Evolutionary conservation across 2,113 vertebrate species (phyloP).

Genomic region (Mormyrus lacerda): DNA sequence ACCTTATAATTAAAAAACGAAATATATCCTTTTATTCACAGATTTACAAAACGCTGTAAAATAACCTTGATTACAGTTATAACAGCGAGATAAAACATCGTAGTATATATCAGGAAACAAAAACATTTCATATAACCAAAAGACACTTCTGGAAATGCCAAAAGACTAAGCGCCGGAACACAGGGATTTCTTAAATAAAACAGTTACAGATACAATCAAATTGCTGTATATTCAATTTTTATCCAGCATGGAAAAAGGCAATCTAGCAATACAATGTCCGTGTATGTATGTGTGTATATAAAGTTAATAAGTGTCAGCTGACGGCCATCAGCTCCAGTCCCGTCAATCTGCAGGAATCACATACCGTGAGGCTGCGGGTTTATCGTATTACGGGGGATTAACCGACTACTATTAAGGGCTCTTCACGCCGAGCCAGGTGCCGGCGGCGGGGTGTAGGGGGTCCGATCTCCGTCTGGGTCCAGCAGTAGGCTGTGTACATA

Average conservation of each 20-base stretch:
- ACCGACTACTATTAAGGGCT: too few species aligned
- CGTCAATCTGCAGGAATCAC: too few species aligned
- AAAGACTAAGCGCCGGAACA: neutral
- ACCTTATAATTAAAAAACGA: constrained; percentile 54
- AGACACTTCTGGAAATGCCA: neutral
- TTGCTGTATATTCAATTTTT: neutral
- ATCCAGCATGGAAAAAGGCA: neutral
- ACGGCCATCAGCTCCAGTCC: neutral
- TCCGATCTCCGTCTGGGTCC: neutral
- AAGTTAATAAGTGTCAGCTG: neutral
- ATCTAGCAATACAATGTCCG: neutral
- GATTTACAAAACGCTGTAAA: neutral
- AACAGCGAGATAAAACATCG: neutral
- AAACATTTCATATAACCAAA: neutral
- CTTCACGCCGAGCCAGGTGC: neutral
- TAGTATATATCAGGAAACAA: neutral
- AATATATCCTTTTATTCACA: neutral
- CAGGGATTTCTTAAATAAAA: neutral
- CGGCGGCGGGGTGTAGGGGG: neutral
- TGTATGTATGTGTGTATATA: neutral
- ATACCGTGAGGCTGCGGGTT: constrained; percentile 36
- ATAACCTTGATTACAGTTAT: neutral
- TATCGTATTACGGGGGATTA: constrained; percentile 44
- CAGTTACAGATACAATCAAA: neutral
- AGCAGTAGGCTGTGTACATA: neutral